Base-by-base conservation (phyloP, 92 coral and sea anemone species). In the Scolanthus callimorphus region DNA sequence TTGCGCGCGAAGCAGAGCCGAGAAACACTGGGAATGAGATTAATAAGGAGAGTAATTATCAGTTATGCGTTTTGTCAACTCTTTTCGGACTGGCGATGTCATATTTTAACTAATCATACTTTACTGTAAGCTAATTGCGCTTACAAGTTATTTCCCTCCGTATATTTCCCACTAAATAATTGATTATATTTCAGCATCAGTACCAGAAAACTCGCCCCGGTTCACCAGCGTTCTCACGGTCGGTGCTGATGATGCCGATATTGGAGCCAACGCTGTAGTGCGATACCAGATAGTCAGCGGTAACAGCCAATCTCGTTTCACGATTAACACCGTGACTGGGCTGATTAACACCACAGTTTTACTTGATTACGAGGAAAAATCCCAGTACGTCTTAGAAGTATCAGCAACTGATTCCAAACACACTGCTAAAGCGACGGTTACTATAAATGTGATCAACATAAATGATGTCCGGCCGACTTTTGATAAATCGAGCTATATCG, bases 391-490 rank as follows among this genome's bases (percentile, higher is more conserved):
- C 10, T 64, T 94, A 31, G 67, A 56, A 12, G 85, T 94, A 21
- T 38, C 78, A 24, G 99, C 95, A 22, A 64, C 80, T 2, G 99
- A 94, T 55, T 31, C 78, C 19, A 62, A 51, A 22, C 49, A 50
- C 53, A 65, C 77, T 2, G 4, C 77, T 0, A 17, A 20, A 3
- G 73, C 71, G 17, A 62, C 43, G 9, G 88, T 89, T 2, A 34
- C 34, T 3, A 62, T 94, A 39, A 70, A 55, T 0, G 83, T 94
- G 0, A 31, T 81, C 2, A 71, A 94, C 45, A 54, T 73, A 19
- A 94, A 94, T 25, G 99, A 94, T 47, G 85, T 83, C 29, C 29
- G 22, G 9, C 99, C 99, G 3, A 39, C 21, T 8, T 94, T 94
- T 24, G 51, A 55, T 4, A 59, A 74, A 27, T 27, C 41, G 0